Conservation (phyloP, 2,888 invertebrate species). For the Parnassius apollo region DNA sequence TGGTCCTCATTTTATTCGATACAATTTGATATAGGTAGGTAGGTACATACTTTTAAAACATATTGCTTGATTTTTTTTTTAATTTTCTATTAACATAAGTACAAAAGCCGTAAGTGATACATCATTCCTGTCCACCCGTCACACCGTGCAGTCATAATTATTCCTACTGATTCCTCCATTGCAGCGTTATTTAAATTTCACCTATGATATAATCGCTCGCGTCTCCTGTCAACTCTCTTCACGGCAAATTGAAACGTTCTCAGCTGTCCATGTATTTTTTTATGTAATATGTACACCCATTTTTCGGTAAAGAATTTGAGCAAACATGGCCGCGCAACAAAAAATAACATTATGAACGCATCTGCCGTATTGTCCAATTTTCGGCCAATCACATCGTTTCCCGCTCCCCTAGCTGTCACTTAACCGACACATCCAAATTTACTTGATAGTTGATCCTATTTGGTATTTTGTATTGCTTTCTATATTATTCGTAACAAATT, state of each 20-base stretch:
- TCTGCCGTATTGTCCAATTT: constrained; percentile 77
- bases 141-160: constrained; percentile 13
- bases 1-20: too few relatives aligned
- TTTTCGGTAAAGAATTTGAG: constrained; percentile 52
- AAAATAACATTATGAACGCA: constrained; percentile 60
- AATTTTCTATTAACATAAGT: constrained; percentile 40
- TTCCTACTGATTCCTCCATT: constrained; percentile 24
- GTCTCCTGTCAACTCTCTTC: constrained; percentile 61
- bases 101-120: constrained; percentile 48
- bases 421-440: constrained; percentile 57
- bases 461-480: neutral
- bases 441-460: neutral
- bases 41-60: neutral
- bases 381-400: constrained; percentile 66
- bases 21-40: too few relatives aligned
- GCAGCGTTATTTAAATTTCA: constrained; percentile 27
- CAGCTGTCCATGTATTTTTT: constrained; percentile 48
- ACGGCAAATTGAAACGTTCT: constrained; percentile 61
- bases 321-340: constrained; percentile 72
- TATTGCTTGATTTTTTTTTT: constrained; percentile 26
- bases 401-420: constrained; percentile 78
- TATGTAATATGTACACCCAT: constrained; percentile 34
- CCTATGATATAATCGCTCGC: constrained; percentile 41
- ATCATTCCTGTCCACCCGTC: constrained; percentile 47
- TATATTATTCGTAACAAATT: too few relatives aligned